Evolutionary conservation across 2,888 invertebrate genomes (phyloP), one percentile per base, ranked within the genome.

Genomic region (Tetragonula carbonaria): DNA sequence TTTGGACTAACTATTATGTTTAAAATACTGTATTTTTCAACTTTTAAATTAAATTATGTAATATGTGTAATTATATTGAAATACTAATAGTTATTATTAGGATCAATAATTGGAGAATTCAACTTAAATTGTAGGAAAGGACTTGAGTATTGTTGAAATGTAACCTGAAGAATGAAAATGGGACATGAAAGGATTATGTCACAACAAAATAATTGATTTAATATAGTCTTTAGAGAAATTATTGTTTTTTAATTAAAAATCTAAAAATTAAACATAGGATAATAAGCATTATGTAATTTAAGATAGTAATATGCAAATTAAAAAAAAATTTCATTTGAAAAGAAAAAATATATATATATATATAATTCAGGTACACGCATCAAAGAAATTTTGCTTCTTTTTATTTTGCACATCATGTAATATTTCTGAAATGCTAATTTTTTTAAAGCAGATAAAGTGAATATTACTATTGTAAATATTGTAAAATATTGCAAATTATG

Each of bases 71-170:
- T 67, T 70, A 51, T 77, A 71, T 76, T 23, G 59, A 73, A 68
- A 86, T 72, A 86, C 72, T 77, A 86, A 82, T 76, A 87, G 73
- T 82, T 86, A 86, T 89, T 84, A 86, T 85, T 78, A 80, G 90
- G 80, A 74, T 90, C 84, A 66, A 86, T 83, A 66, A 88, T 71
- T 74, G 84, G 73, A 82, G 77, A 81, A 57, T 79, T 84, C 68
- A 87, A 78, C 70, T 66, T 87, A 85, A 78, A 81, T 73, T 82
- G 84, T 76, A 89, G 86, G 78, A 86, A 65, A 76, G 87, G 85
- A 74, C 84, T 84, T 51, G 82, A 68, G 77, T 80, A 80, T 76
- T 86, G 78, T 70, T 83, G 86, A 72, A 75, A 86, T 70, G 62
- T 76, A 72, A 90, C 89, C 87, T 89, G 74, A 84, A 78, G 74